These are phyloP conservation scores for Branchinecta lynchi DNA, from an alignment of 1,140 invertebrate genomes.

Conservation along the genomic window DNA sequence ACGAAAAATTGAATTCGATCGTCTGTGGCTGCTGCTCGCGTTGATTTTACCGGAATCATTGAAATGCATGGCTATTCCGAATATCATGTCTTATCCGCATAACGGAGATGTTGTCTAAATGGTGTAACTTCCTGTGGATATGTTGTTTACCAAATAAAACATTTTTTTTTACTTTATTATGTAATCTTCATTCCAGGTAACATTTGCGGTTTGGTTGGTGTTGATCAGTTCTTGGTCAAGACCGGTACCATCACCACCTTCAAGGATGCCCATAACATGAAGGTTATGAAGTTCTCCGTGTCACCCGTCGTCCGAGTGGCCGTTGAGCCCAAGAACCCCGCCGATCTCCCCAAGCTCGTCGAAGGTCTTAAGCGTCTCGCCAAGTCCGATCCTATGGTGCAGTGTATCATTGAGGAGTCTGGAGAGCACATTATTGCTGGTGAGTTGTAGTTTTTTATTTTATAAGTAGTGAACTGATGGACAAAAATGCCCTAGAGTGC, in stretches of 20 bases:
- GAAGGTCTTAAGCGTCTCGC: constrained; percentile 81
- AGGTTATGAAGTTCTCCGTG: constrained; percentile 97
- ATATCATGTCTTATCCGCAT: too few relatives aligned
- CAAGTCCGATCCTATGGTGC: constrained; percentile 99
- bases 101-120: too few relatives aligned
- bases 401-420: constrained; percentile 98
- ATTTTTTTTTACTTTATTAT: too few relatives aligned
- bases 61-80: too few relatives aligned
- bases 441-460: neutral
- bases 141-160: too few relatives aligned
- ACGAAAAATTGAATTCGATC: too few relatives aligned
- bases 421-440: constrained; percentile 96
- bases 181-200: constrained; percentile 40
- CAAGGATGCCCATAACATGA: constrained; percentile 99
- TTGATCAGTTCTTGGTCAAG: constrained; percentile 98
- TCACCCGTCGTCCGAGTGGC: constrained; percentile 98
- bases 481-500: too few relatives aligned
- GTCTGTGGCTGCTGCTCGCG: too few relatives aligned
- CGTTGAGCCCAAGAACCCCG: constrained; percentile 97
- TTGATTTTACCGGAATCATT: too few relatives aligned
- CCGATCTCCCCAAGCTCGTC: constrained; percentile 92
- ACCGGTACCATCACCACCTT: constrained; percentile 98
- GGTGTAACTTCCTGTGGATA: too few relatives aligned
- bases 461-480: neutral
- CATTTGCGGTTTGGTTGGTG: constrained; percentile 98